These are phyloP conservation scores for Lasius fuliginosus DNA, from an alignment of 2,888 invertebrate genomes.

Conservation along the genomic window DNA sequence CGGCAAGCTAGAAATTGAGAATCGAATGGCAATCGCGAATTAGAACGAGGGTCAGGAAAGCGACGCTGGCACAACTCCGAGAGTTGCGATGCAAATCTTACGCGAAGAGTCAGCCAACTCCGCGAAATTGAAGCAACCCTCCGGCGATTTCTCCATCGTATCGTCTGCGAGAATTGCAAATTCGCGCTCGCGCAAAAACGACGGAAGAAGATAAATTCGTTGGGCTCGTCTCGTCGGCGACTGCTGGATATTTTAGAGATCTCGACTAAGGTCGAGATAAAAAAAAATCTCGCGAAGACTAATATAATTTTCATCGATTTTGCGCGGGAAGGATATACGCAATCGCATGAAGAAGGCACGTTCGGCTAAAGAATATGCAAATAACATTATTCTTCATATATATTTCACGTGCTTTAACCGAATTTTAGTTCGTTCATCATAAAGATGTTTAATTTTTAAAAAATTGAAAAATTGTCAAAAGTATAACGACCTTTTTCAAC, in stretches of 20 bases:
- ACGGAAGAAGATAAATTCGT: slow-evolving; percentile 56
- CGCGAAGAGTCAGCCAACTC: slow-evolving; percentile 60
- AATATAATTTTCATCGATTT: slow-evolving; percentile 2
- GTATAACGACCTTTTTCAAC: background rate
- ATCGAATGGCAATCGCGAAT: slow-evolving; percentile 68
- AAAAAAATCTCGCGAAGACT: slow-evolving; percentile 9
- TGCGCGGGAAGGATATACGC: background rate
- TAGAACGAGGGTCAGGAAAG: slow-evolving; percentile 55
- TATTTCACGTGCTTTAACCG: background rate
- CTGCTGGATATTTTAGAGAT: slow-evolving; percentile 51
- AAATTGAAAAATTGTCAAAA: background rate
- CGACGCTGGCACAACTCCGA: slow-evolving; percentile 53
- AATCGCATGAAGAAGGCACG: background rate
- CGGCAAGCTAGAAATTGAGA: slow-evolving; percentile 54
- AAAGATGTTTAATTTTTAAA: background rate
- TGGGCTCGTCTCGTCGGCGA: slow-evolving; percentile 9
- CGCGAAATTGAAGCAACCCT: slow-evolving; percentile 72
- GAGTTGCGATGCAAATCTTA: slow-evolving; percentile 73
- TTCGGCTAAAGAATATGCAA: background rate
- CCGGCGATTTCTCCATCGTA: slow-evolving; percentile 61
- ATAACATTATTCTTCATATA: background rate
- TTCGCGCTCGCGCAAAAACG: slow-evolving; percentile 58
- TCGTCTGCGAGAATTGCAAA: slow-evolving; percentile 69
- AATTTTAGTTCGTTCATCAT: background rate
- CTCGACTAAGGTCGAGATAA: slow-evolving; percentile 33